Conservation (phyloP, 2,797 vertebrate genomes). For the Acrossocheilus fasciatus region DNA sequence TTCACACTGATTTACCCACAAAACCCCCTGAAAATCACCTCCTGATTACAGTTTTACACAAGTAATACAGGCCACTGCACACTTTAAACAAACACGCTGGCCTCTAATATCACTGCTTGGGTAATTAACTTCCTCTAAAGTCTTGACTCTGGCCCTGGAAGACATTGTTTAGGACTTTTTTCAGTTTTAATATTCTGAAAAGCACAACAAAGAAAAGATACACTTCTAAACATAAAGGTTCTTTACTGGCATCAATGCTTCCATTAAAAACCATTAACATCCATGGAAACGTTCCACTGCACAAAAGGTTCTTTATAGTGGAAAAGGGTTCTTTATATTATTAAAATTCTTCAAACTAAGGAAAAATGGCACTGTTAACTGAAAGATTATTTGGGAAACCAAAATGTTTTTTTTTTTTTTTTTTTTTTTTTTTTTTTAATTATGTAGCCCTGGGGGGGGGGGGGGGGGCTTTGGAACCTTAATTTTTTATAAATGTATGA, state of each 20-base stretch:
- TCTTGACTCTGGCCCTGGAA: not conserved
- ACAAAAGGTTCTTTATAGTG: not conserved
- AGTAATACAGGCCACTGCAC: constrained; percentile 32
- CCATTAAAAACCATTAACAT: not conserved
- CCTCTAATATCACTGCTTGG: not conserved
- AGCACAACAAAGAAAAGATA: not conserved
- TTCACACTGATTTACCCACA: constrained; percentile 20
- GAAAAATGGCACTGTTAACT: not conserved
- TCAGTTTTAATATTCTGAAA: not conserved
- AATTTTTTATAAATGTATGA: too few relatives aligned
- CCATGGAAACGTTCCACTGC: not conserved
- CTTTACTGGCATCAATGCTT: not conserved
- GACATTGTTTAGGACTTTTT: not conserved
- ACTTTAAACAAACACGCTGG: constrained; percentile 33
- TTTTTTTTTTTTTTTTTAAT: too few relatives aligned
- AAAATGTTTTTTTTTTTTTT: too few relatives aligned
- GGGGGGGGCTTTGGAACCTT: too few relatives aligned
- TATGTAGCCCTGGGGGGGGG: not conserved
- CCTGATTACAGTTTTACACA: constrained; percentile 19
- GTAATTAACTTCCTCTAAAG: constrained; percentile 28
- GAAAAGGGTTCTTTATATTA: not conserved
- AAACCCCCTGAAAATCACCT: constrained; percentile 19
- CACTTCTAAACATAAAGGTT: not conserved
- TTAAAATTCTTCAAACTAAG: not conserved
- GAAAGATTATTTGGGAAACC: too few relatives aligned